Evolutionary conservation across 1,140 invertebrate species (phyloP).

Genomic region (Phenacoccus solenopsis): DNA sequence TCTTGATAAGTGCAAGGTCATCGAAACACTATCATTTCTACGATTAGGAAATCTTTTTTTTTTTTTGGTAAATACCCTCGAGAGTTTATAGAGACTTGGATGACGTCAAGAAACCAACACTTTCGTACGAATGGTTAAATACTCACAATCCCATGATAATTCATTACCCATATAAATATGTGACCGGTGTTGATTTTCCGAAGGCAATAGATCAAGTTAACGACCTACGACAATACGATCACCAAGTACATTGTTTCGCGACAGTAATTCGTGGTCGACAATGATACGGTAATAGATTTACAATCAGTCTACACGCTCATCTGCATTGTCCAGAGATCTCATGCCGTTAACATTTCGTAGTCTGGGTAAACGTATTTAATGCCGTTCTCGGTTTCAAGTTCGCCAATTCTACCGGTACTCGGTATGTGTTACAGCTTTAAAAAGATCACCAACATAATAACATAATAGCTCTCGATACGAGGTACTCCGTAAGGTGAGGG

Average conservation of each 20-base stretch:
- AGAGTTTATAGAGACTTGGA: too few relatives aligned
- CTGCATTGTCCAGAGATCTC: background rate
- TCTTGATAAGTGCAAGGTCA: too few relatives aligned
- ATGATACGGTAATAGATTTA: background rate
- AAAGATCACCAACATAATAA: slow-evolving; percentile 1
- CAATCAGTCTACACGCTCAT: background rate
- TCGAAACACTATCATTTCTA: too few relatives aligned
- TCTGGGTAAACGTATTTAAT: background rate
- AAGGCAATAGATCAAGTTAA: too few relatives aligned
- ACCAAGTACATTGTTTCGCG: background rate
- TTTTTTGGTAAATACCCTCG: too few relatives aligned
- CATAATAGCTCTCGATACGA: background rate
- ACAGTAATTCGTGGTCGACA: background rate
- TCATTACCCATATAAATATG: too few relatives aligned
- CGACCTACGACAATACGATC: background rate
- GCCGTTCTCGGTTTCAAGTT: slow-evolving; percentile 7
- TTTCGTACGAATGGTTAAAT: too few relatives aligned
- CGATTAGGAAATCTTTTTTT: too few relatives aligned
- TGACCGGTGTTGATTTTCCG: too few relatives aligned
- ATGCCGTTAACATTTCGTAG: background rate
- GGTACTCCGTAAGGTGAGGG: slow-evolving; percentile 10
- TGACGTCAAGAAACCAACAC: too few relatives aligned
- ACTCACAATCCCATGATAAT: too few relatives aligned
- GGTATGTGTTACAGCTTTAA: background rate
- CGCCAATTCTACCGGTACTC: background rate